These are phyloP conservation scores for Danaus chrysippus DNA, from an alignment of 2,888 invertebrate species.

Conservation along the genomic window DNA sequence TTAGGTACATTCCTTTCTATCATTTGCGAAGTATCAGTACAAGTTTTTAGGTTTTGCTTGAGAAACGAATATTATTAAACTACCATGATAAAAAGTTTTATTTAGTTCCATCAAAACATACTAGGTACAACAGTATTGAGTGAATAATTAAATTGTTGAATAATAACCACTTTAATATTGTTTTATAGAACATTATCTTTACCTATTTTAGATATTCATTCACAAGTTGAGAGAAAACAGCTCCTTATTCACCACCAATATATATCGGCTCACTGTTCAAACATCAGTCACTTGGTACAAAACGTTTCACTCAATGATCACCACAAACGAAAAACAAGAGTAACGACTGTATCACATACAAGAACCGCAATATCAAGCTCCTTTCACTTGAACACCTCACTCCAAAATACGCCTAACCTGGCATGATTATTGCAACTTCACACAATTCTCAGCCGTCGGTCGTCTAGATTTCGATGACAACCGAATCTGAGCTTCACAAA, in stretches of 20 bases:
- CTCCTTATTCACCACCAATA: no score
- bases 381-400: conserved; percentile 65
- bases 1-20: no score
- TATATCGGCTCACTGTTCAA: no score
- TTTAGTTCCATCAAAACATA: no score
- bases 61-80: no score
- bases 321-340: conserved; percentile 26
- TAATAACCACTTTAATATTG: no score
- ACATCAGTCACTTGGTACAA: conserved; percentile 6
- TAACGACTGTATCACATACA: conserved; percentile 50
- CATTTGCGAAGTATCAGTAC: no score
- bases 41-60: no score
- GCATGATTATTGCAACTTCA: conserved; percentile 46
- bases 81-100: no score
- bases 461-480: conserved; percentile 46
- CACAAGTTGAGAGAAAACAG: conserved; percentile 21
- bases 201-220: conserved; percentile 36
- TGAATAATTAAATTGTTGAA: no score
- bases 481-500: conserved; percentile 13
- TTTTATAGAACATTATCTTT: conserved; percentile 10
- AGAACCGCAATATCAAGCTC: conserved; percentile 46
- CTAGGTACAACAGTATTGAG: no score
- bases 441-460: conserved; percentile 60
- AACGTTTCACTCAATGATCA: conserved; percentile 17
- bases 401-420: conserved; percentile 53